phyloP scores from a whole-genome alignment of 2,113 vertebrate genomes.

The Cettia cetti region DNA sequence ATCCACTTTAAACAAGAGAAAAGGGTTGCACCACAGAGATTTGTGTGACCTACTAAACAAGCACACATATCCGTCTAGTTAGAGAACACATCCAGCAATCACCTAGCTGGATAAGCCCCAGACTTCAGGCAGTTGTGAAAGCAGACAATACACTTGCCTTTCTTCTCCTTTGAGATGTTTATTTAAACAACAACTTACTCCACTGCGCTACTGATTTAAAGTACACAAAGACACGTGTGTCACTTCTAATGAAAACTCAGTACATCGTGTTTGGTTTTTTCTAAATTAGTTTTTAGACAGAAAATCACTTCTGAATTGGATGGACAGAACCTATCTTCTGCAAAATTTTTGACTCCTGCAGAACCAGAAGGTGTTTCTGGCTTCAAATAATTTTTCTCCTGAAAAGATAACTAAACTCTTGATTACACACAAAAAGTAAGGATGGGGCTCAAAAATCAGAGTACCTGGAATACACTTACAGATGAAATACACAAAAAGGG shows the following conservation, averaged over 20 bases:
- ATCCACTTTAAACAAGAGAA: background rate
- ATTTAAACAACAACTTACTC: background rate
- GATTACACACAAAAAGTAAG: background rate
- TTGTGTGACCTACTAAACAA: background rate
- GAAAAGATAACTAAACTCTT: background rate
- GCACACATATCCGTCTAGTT: background rate
- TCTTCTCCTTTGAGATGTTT: background rate
- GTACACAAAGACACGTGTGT: background rate
- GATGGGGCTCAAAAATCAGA: background rate
- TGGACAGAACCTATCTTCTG: background rate
- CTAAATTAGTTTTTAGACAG: background rate
- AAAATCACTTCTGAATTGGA: background rate
- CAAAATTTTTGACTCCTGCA: background rate
- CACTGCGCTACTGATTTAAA: background rate
- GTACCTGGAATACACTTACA: background rate
- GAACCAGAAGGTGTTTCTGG: background rate
- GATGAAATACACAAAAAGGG: background rate
- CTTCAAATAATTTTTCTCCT: background rate
- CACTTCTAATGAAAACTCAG: background rate
- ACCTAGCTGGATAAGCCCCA: background rate
- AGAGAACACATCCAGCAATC: background rate
- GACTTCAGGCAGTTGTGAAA: background rate
- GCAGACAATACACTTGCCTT: background rate
- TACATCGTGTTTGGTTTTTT: background rate
- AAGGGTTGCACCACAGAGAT: background rate